A percentile compares a stretch with the other conserved stretches of the same genome.
phyloP scores from a whole-genome alignment of 1,140 invertebrate species.

The Diorhabda sublineata region DNA sequence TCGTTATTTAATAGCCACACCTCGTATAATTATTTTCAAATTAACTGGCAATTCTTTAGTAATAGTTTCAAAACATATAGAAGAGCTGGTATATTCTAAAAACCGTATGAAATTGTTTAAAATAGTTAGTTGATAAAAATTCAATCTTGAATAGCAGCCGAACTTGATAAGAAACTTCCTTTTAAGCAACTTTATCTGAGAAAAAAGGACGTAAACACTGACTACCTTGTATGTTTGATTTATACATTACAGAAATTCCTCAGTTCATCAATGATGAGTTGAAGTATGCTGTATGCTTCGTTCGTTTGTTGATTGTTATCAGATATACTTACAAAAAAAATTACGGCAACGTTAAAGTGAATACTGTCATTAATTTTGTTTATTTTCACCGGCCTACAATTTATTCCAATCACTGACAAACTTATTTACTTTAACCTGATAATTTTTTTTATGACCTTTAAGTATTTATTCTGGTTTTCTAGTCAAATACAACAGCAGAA shows the following conservation, averaged over 20 bases:
- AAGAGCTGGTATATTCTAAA: too few species aligned
- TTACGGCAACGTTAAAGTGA: background rate
- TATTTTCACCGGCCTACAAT: background rate
- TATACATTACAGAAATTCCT: conserved; percentile 6
- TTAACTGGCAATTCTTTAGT: too few species aligned
- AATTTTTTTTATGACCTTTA: background rate
- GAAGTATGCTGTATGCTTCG: background rate
- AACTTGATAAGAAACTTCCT: too few species aligned
- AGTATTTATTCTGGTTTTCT: background rate
- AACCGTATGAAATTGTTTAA: too few species aligned
- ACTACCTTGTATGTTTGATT: conserved; percentile 1
- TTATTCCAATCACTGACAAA: background rate
- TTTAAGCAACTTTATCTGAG: too few species aligned
- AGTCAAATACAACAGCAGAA: background rate
- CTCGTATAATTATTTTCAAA: too few species aligned
- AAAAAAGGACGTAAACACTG: background rate
- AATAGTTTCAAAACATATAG: too few species aligned
- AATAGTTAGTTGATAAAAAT: too few species aligned
- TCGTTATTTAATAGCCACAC: too few species aligned
- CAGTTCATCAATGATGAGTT: conserved; percentile 2
- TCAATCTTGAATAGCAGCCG: too few species aligned
- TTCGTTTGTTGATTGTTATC: conserved; percentile 2
- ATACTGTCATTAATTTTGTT: conserved; percentile 1
- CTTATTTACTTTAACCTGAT: background rate
- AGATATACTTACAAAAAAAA: background rate